Evolutionary conservation across 2,888 invertebrate species (phyloP), one percentile per base, ranked within the genome.

Genomic region (Argyresthia albistria): DNA sequence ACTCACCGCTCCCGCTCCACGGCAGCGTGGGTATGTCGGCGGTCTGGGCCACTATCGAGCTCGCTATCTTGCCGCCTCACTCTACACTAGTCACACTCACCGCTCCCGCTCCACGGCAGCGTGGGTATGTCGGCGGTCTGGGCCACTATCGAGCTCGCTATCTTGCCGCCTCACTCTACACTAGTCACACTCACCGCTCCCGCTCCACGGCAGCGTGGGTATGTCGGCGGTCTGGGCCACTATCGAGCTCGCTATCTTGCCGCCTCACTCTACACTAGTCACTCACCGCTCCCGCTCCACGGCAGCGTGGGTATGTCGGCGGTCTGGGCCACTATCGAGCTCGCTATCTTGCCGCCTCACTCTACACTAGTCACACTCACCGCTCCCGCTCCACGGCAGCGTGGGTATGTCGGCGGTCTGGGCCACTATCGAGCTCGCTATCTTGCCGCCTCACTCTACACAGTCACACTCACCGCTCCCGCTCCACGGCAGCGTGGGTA

Each of bases 101-200:
- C 64, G 87, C 96, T 93, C 1, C 99, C 99, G 54, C 98, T 99
- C 99, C 99, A 99, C 0, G 98, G 97, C 59, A 99, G 78, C 0
- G 99, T 99, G 0, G 99, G 99, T 64, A 99, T 97, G 0, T 97
- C 93, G 0, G 98, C 99, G 0, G 98, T 98, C 89, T 99, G 99
- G 0, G 99, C 99, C 0, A 99, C 98, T 57, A 99, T 98, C 4
- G 39, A 39, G 39, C 39, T 39, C 10, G 39, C 39, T 9, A 39
- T 39, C 39, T 39, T 39, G 39, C 8, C 39, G 10, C 39, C 39
- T 25, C 25, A 25, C 25, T 25, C 25, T 25, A 25, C 25, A 25
- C 25, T 25, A 25, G 25, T 25, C 25, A 25, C 25, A 25, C 93
- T 89, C 59, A 93, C 92, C 64, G 87, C 96, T 93, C 1, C 99